A percentile compares a stretch with the other conserved stretches of the same genome.
These are phyloP conservation scores for Temnopleurus reevesii DNA, from an alignment of 53 echinoderm and acorn worm genomes.

Conservation along the genomic window DNA sequence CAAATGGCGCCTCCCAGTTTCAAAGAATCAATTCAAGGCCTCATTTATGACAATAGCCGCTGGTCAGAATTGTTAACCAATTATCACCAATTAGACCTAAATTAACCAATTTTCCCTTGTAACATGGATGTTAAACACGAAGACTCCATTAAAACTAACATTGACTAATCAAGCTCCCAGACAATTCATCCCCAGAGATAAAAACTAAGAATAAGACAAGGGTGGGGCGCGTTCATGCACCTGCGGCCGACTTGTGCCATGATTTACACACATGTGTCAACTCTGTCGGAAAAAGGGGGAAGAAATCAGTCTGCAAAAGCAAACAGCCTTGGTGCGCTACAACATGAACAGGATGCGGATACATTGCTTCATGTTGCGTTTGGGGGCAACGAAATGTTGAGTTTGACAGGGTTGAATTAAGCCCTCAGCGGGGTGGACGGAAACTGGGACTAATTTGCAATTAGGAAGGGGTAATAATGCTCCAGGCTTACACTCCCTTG, in stretches of 20 bases:
- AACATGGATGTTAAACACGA: neutral
- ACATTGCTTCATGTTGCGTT: conserved; percentile 3
- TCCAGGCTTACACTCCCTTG: conserved; percentile 1
- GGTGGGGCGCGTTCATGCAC: neutral
- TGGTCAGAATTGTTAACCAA: neutral
- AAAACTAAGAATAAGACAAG: neutral
- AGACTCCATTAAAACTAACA: neutral
- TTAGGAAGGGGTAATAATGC: conserved; percentile 56
- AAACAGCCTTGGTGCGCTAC: neutral
- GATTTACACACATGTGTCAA: neutral
- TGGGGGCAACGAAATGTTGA: conserved; percentile 33
- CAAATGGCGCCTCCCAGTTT: no score
- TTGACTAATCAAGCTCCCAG: neutral
- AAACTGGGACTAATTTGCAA: conserved; percentile 48
- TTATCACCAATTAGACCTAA: neutral
- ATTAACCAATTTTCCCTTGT: neutral
- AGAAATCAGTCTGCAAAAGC: neutral
- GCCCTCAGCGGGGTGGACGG: conserved; percentile 43
- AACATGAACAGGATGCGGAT: conserved; percentile 1
- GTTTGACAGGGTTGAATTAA: conserved; percentile 60
- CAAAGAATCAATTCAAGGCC: neutral
- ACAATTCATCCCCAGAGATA: neutral
- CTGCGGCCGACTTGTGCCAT: neutral
- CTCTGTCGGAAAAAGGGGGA: neutral
- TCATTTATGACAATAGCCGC: neutral